Evolutionary conservation across 1,140 invertebrate species (phyloP), one percentile per base, ranked within the genome.

Genomic region (Drosophila hydei): DNA sequence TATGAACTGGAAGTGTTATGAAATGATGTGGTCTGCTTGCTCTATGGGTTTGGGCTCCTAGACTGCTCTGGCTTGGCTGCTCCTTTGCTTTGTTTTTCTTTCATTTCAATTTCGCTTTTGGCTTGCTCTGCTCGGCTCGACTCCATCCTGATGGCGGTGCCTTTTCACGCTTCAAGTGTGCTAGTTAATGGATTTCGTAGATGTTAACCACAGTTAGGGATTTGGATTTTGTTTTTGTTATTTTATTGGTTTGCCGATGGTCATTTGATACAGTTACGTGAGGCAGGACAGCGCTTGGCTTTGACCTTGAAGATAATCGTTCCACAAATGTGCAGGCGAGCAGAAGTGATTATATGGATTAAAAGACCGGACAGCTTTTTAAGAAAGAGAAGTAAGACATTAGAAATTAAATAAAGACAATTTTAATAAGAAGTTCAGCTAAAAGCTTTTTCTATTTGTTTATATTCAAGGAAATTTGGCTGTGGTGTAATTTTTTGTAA

Each of bases 1-100:
- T 81, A 88, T 88, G 83, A 87, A 83, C 78, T 87, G 78, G 83
- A 87, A 87, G 83, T 87, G 83, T 87, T 87, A 87, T 78, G 81
- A 87, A 87, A 88, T 87, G 74, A 87, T 87, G 81, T 81, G 81
- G 77, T 81, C 75, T 30, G 77, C 62, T 65, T 43, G 65, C 47
- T 63, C 12, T 40, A 6, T 5, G 38, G 38, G 38, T 3, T 67
- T 30, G 8, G 21, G 2, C 18, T 52, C 12, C 14, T 9, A 19
- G 12, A 8, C 30, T 25, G 5, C 45, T 14, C n/a, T 16, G 16
- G 55, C 47, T 50, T 18, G 18, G 56, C 38, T 50, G 42, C 9
- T 33, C 23, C 50, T 11, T 19, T 14, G 33, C 36, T 33, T 23
- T 56, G 62, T 50, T 77, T 72, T 70, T 55, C 62, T 48, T 68